These are phyloP conservation scores for Drosophila borborema DNA, from an alignment of 2,888 invertebrate genomes.

Conservation along the genomic window DNA sequence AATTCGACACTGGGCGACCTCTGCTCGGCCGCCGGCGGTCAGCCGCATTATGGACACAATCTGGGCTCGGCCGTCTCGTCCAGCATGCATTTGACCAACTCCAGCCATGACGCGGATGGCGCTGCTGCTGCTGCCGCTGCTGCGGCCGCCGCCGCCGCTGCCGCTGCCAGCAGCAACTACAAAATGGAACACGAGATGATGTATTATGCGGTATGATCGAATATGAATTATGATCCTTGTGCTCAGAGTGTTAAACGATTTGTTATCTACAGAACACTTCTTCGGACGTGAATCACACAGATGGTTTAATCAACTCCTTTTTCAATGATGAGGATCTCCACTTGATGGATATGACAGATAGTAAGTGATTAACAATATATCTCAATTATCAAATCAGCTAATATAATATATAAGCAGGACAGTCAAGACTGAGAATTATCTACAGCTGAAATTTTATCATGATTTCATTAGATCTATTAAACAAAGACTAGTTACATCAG, in stretches of 20 bases:
- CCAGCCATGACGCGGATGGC: slow-evolving; percentile 89
- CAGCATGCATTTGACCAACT: slow-evolving; percentile 92
- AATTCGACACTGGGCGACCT: slow-evolving; percentile 87
- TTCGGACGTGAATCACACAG: slow-evolving; percentile 90
- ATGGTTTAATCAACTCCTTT: slow-evolving; percentile 95
- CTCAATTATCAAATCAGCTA: background rate
- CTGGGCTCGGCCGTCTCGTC: slow-evolving; percentile 91
- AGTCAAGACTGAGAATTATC: background rate
- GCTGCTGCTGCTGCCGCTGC: slow-evolving; percentile 87
- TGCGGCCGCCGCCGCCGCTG: slow-evolving; percentile 87
- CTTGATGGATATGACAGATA: slow-evolving; percentile 96
- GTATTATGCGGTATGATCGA: slow-evolving; percentile 90
- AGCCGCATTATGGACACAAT: slow-evolving; percentile 87
- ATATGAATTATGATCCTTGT: slow-evolving; percentile 8
- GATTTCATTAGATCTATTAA: background rate
- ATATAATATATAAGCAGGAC: no score
- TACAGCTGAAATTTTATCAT: background rate
- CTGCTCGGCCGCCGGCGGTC: slow-evolving; percentile 72
- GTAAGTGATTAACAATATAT: slow-evolving; percentile 86
- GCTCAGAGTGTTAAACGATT: slow-evolving; percentile 12
- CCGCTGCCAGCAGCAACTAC: slow-evolving; percentile 85
- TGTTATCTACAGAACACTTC: slow-evolving; percentile 86
- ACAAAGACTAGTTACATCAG: background rate
- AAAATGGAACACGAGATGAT: slow-evolving; percentile 92
- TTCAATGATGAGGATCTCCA: slow-evolving; percentile 95